Conservation (phyloP, 37 sponge, comb jelly and placozoan genomes). For the Geodia barretti region DNA sequence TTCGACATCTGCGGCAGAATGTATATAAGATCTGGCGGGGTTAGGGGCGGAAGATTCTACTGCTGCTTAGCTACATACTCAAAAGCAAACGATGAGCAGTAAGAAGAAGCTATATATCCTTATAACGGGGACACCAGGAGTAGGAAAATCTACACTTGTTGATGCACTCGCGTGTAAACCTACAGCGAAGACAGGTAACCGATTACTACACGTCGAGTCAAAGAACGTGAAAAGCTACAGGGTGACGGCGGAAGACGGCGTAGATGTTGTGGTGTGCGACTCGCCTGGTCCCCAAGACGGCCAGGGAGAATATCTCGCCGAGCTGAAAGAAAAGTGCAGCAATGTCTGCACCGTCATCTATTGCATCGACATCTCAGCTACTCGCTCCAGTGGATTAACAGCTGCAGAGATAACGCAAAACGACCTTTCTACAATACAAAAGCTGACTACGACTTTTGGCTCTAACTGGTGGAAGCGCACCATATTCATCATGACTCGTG, state of each 20-base stretch:
- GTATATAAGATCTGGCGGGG: too few species aligned
- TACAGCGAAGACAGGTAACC: too few species aligned
- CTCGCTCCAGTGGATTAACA: too few species aligned
- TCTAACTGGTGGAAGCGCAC: background rate
- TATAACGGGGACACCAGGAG: slow-evolving; percentile 29
- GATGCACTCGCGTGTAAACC: slow-evolving; percentile 3
- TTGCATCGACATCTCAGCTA: slow-evolving; percentile 17
- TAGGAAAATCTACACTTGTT: slow-evolving; percentile 26
- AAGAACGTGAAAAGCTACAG: too few species aligned
- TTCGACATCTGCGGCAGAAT: too few species aligned
- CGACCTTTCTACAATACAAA: slow-evolving; percentile 4
- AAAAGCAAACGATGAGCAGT: too few species aligned
- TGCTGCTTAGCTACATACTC: too few species aligned
- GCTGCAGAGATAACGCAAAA: background rate
- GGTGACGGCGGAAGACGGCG: background rate
- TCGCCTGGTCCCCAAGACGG: slow-evolving; percentile 36
- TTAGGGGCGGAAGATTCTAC: too few species aligned
- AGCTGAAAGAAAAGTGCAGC: slow-evolving; percentile 5
- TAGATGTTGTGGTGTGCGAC: background rate
- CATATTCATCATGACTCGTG: slow-evolving; percentile 7
- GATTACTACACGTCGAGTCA: too few species aligned
- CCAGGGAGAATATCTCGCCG: slow-evolving; percentile 2
- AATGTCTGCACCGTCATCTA: slow-evolving; percentile 8
- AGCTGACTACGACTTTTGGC: too few species aligned
- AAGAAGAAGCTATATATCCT: too few species aligned